A percentile compares a stretch with the other conserved stretches of the same genome.
Evolutionary conservation across 2,113 vertebrate genomes (phyloP).

Genomic region (Austrofundulus limnaeus): DNA sequence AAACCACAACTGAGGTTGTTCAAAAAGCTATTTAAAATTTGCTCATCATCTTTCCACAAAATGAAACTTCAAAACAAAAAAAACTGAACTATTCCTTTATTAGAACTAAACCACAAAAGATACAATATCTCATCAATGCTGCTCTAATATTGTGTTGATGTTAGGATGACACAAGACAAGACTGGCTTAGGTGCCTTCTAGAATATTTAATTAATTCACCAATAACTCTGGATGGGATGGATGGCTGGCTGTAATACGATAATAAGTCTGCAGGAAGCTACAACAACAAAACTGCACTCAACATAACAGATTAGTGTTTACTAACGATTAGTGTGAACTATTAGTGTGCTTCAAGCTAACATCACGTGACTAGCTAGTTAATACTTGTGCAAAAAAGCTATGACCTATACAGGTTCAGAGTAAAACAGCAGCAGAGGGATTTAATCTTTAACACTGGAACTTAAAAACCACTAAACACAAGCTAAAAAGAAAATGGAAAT

Average conservation of each 20-base stretch:
- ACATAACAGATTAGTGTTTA: too few species aligned
- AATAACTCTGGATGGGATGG: slow-evolving; percentile 12
- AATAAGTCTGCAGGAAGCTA: slow-evolving; percentile 52
- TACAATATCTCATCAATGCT: slow-evolving; percentile 6
- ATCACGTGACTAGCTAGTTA: slow-evolving; percentile 43
- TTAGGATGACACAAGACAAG: slow-evolving; percentile 36
- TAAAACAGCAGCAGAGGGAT: slow-evolving; percentile 19
- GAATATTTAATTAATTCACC: slow-evolving; percentile 22
- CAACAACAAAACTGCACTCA: slow-evolving; percentile 40
- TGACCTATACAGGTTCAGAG: slow-evolving; percentile 17
- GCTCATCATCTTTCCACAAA: too few species aligned
- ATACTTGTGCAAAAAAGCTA: slow-evolving; percentile 41
- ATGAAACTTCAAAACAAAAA: too few species aligned
- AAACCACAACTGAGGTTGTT: too few species aligned
- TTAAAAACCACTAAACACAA: slow-evolving; percentile 60
- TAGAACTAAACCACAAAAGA: slow-evolving; percentile 16
- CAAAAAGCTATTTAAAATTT: too few species aligned
- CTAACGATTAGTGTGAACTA: too few species aligned
- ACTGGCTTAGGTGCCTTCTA: slow-evolving; percentile 19
- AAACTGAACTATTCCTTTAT: too few species aligned
- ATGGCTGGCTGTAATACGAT: too few species aligned
- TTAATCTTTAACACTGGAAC: slow-evolving; percentile 43
- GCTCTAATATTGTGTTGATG: slow-evolving; percentile 20
- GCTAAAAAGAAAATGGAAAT: slow-evolving; percentile 42
- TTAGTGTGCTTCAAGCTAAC: slow-evolving; percentile 21